Conservation (phyloP, 2,113 vertebrate genomes). For the Macrotis lagotis region DNA sequence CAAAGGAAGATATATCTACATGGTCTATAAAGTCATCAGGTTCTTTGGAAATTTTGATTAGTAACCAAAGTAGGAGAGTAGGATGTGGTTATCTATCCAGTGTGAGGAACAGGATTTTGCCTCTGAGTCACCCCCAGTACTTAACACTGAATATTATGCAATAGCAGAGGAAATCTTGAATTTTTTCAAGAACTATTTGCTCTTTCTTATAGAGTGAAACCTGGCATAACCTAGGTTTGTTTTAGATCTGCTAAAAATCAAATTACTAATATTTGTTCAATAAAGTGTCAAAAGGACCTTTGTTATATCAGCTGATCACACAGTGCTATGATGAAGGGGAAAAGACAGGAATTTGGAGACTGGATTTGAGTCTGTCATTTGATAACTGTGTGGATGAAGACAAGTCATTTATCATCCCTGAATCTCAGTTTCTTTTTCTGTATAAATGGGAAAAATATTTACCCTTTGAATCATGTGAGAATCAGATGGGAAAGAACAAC, state of each 20-base stretch:
- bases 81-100: not conserved
- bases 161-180: not conserved
- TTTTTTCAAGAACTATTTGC: not conserved
- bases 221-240: not conserved
- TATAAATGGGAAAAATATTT: no score
- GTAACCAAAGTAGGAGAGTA: not conserved
- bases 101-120: not conserved
- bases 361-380: not conserved
- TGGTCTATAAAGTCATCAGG: not conserved
- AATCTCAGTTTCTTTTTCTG: not conserved
- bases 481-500: not conserved
- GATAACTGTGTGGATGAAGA: rapidly evolving
- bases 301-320: not conserved
- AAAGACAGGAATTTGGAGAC: not conserved
- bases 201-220: not conserved
- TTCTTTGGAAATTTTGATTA: not conserved
- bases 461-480: not conserved
- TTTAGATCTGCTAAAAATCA: not conserved
- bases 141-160: not conserved
- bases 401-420: not conserved
- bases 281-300: not conserved
- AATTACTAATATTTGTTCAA: not conserved
- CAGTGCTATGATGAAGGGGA: not conserved
- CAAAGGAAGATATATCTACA: not conserved
- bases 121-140: not conserved